Conservation (phyloP, 2,888 invertebrate genomes). For the Seira sanloemensis region DNA sequence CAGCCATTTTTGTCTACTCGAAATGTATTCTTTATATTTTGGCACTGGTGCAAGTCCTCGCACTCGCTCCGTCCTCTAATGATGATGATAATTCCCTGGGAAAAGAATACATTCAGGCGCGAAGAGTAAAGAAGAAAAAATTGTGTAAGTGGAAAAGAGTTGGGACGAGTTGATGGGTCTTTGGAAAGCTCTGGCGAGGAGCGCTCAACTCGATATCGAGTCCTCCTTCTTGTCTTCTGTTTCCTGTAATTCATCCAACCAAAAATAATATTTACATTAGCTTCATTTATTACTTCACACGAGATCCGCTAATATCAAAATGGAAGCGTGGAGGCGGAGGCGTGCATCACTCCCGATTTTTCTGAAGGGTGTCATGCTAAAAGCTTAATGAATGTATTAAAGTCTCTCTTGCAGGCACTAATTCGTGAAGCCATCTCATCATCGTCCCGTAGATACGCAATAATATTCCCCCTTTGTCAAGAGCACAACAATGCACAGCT, state of each 20-base stretch:
- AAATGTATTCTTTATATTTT: slow-evolving; percentile 37
- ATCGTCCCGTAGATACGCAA: not conserved
- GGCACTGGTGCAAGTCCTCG: slow-evolving; percentile 28
- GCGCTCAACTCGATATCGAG: too few species aligned
- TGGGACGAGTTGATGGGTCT: too few species aligned
- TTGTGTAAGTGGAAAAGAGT: too few species aligned
- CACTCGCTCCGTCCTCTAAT: slow-evolving; percentile 2
- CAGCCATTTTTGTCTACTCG: slow-evolving; percentile 9
- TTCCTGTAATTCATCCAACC: slow-evolving; percentile 67
- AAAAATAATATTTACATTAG: slow-evolving; percentile 70
- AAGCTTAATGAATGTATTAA: slow-evolving; percentile 1
- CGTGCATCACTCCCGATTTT: not conserved
- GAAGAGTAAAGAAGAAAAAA: not conserved
- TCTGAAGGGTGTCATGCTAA: not conserved
- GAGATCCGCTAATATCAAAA: too few species aligned
- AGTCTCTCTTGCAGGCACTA: not conserved
- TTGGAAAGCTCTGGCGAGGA: too few species aligned
- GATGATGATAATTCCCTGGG: slow-evolving; percentile 22
- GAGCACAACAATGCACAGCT: not conserved
- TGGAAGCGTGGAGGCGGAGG: too few species aligned
- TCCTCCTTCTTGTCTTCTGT: slow-evolving; percentile 26
- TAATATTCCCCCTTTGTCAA: not conserved
- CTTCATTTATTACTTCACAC: slow-evolving; percentile 37
- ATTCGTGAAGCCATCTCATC: not conserved
- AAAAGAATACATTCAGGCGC: slow-evolving; percentile 51